Evolutionary conservation across 2,113 vertebrate species (phyloP).

Genomic region (Catharus fuscescens): DNA sequence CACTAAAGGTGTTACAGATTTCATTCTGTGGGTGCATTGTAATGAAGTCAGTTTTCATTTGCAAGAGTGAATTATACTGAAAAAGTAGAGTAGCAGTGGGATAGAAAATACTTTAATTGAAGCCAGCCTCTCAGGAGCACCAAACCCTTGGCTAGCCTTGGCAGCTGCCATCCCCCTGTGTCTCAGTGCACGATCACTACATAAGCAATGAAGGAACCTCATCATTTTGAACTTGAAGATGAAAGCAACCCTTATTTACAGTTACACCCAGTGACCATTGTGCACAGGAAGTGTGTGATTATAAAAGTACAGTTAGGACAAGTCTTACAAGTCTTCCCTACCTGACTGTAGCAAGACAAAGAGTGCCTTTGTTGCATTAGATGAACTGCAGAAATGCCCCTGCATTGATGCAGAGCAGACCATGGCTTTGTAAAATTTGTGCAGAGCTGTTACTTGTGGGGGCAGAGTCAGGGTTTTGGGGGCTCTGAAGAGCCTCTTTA

Average conservation of each 20-base stretch:
- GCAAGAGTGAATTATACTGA: not conserved
- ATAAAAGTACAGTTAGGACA: not conserved
- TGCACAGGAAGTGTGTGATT: not conserved
- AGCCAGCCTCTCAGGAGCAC: not conserved
- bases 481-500: not conserved
- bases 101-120: not conserved
- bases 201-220: not conserved
- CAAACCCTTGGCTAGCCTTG: not conserved
- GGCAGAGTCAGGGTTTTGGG: not conserved
- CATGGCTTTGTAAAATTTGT: not conserved
- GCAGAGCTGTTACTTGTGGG: not conserved
- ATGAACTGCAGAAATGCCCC: not conserved
- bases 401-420: not conserved
- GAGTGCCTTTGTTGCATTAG: not conserved
- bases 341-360: not conserved
- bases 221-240: not conserved
- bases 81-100: not conserved
- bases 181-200: not conserved
- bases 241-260: conserved; percentile 17
- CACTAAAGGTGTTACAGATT: not conserved
- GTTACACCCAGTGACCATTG: not conserved
- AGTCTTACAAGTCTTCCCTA: not conserved
- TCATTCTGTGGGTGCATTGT: not conserved
- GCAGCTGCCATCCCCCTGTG: not conserved
- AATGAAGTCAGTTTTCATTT: not conserved